A percentile compares a stretch with the other conserved stretches of the same genome.
phyloP scores from a whole-genome alignment of 2,888 invertebrate species.

The Smittia aterrima region DNA sequence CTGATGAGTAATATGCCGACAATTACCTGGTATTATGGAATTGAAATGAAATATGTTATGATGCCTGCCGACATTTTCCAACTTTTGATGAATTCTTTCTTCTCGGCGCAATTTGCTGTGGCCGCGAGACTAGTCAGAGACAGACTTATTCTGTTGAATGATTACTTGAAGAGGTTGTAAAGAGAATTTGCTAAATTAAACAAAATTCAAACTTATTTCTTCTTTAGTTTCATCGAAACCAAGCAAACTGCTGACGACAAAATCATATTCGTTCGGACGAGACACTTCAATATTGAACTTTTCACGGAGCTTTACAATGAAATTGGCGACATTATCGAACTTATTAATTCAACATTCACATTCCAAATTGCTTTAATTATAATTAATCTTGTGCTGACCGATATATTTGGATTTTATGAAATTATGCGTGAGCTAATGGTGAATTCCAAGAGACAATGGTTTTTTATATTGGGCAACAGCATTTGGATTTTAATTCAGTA shows the following conservation, averaged over 20 bases:
- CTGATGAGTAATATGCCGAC: no score
- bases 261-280: neutral
- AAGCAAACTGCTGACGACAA: neutral
- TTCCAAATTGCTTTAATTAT: neutral
- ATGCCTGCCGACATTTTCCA: neutral
- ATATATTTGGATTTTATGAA: neutral
- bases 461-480: neutral
- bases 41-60: neutral
- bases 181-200: neutral
- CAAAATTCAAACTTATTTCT: neutral
- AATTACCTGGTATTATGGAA: neutral
- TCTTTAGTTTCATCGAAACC: neutral
- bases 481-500: neutral
- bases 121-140: neutral
- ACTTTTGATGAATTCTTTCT: neutral
- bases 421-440: neutral
- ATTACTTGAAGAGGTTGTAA: neutral
- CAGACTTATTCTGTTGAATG: neutral
- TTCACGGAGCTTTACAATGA: slow-evolving; percentile 8
- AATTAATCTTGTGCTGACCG: neutral
- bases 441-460: neutral
- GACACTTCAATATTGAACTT: neutral
- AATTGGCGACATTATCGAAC: neutral
- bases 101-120: neutral
- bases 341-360: neutral